Conservation (phyloP, 2,888 invertebrate species). For the Hermaeophaga mercurialis region DNA sequence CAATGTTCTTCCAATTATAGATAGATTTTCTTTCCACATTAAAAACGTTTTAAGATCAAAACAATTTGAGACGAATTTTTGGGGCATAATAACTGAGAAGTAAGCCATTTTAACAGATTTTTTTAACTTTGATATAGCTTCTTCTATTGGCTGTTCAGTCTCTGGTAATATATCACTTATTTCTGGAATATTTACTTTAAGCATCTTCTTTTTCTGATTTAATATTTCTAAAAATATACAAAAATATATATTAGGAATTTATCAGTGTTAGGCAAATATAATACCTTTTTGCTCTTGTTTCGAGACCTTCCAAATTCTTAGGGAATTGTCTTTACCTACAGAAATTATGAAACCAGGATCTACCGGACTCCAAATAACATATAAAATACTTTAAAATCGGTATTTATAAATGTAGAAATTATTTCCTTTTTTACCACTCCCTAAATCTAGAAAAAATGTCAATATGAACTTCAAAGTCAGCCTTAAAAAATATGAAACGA, state of each 20-base stretch:
- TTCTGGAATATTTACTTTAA: slow-evolving; percentile 24
- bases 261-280: not conserved
- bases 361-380: slow-evolving; percentile 68
- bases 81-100: slow-evolving; percentile 37
- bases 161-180: slow-evolving; percentile 12
- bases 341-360: slow-evolving; percentile 67
- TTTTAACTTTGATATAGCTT: slow-evolving; percentile 26
- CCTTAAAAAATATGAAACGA: too few species aligned
- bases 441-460: slow-evolving; percentile 65
- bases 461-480: too few species aligned
- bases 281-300: slow-evolving; percentile 56
- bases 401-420: slow-evolving; percentile 66
- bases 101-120: slow-evolving; percentile 33
- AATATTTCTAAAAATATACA: slow-evolving; percentile 34
- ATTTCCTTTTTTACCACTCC: slow-evolving; percentile 62
- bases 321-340: slow-evolving; percentile 69
- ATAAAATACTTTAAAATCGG: slow-evolving; percentile 62
- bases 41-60: slow-evolving; percentile 38
- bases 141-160: slow-evolving; percentile 22
- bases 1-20: slow-evolving; percentile 8
- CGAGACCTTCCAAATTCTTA: slow-evolving; percentile 69
- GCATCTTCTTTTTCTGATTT: slow-evolving; percentile 23
- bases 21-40: slow-evolving; percentile 31
- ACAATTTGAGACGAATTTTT: slow-evolving; percentile 26
- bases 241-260: not conserved